Evolutionary conservation across 1,140 invertebrate genomes (phyloP).

Genomic region (Mercenaria mercenaria): DNA sequence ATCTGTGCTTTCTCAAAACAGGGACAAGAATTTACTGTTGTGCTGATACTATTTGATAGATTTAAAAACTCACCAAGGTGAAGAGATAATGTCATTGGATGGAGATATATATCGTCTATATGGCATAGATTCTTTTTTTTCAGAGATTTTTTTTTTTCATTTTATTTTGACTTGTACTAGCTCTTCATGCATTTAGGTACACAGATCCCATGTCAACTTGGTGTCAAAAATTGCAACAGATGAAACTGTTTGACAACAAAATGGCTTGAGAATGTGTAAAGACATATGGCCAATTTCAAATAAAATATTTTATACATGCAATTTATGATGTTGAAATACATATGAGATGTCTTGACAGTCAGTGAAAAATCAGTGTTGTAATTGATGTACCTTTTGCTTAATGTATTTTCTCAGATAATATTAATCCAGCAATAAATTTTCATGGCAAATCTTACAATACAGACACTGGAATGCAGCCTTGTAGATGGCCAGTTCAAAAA

Average conservation of each 20-base stretch:
- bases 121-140: background rate
- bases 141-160: background rate
- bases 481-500: too few species aligned
- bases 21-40: conserved; percentile 45
- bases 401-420: too few species aligned
- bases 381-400: too few species aligned
- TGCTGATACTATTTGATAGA: conserved; percentile 49
- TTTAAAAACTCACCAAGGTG: conserved; percentile 49
- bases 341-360: too few species aligned
- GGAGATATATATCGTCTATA: conserved; percentile 20
- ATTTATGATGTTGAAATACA: too few species aligned
- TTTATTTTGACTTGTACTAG: background rate
- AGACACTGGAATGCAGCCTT: too few species aligned
- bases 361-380: too few species aligned
- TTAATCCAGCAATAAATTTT: too few species aligned
- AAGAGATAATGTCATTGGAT: conserved; percentile 11
- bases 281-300: background rate
- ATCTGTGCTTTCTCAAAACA: conserved; percentile 61
- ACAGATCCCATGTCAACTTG: background rate
- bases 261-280: background rate
- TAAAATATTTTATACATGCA: too few species aligned
- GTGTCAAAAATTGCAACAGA: conserved; percentile 9
- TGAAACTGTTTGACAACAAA: background rate
- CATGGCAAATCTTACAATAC: too few species aligned
- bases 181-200: background rate